These are phyloP conservation scores for Drosophila watanabei DNA, from an alignment of 1,140 invertebrate species.

Conservation along the genomic window DNA sequence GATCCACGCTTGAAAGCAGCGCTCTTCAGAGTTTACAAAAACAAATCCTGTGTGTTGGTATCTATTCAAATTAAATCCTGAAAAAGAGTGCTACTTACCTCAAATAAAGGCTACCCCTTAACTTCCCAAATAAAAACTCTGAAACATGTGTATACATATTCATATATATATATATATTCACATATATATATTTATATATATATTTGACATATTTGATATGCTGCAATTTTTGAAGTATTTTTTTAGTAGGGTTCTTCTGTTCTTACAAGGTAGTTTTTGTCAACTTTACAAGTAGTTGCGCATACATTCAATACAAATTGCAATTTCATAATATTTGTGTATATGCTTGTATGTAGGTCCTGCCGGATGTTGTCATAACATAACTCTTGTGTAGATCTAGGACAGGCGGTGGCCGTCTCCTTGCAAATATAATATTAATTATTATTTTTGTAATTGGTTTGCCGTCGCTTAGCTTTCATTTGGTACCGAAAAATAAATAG, in stretches of 20 bases:
- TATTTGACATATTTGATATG: conserved; percentile 78
- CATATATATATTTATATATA: conserved; percentile 39
- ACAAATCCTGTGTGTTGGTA: no score
- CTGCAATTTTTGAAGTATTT: conserved; percentile 61
- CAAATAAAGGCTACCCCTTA: neutral
- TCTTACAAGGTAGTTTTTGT: conserved; percentile 53
- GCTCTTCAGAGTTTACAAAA: neutral
- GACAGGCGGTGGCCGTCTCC: conserved; percentile 7
- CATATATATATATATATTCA: conserved; percentile 28
- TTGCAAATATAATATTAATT: conserved; percentile 32
- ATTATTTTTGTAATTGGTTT: conserved; percentile 28
- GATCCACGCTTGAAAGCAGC: neutral
- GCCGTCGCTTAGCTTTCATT: conserved; percentile 33
- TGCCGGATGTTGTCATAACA: conserved; percentile 21
- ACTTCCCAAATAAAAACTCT: conserved; percentile 2
- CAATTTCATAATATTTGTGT: conserved; percentile 20
- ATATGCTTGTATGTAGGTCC: conserved; percentile 13
- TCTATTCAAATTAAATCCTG: neutral
- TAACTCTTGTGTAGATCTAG: conserved; percentile 27
- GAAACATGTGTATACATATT: conserved; percentile 24
- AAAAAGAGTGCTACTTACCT: neutral
- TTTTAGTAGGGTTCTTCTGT: conserved; percentile 57
- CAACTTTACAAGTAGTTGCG: conserved; percentile 28
- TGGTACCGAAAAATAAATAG: conserved; percentile 74
- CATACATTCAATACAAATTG: conserved; percentile 27